Evolutionary conservation across 2,113 vertebrate species (phyloP), one percentile per base, ranked within the genome.

Genomic region (Rhagologus leucostigma): DNA sequence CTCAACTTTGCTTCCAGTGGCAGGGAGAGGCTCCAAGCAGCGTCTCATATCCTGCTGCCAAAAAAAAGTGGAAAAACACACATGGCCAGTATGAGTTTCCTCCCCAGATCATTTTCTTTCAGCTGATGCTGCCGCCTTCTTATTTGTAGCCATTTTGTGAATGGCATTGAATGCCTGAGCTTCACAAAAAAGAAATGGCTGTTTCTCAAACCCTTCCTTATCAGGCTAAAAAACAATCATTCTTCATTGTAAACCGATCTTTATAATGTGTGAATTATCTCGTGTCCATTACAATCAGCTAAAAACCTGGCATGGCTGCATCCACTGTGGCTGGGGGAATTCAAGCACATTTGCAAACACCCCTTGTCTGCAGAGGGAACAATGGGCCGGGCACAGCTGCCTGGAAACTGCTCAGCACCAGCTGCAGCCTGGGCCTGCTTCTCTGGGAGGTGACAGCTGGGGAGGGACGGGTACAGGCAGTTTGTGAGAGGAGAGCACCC

Each of bases 361-460:
- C 55, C 64, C 89, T 77, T 89, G 94, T 89, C 59, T 94, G 92
- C 68, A 46, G 23, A 0, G 13, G 84, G 62, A 80, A 94, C 90
- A 93, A 74, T 30, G 26, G 90, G 53, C 78, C 21, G 52, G 60
- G 93, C 93, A 91, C 93, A 96, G 94, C 93, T 95, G 94, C 86
- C 69, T 84, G 86, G 70, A 44, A 63, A 60, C 13, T 57, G 68
- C 88, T 73, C 70, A 53, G 85, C 85, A 75, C 55, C 95, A 94
- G 92, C 95, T 92, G 91, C 96, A 88, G 92, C 46, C 46, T 1
- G 22, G 18, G 64, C 64, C 84, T 41, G 67, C 52, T 35, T 8
- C 76, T 41, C 53, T 1, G 23, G 9, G 65, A 29, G 84, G 47
- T 19, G 75, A 44, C 84, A 91, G 80, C 95, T 93, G 90, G 3